Base-by-base conservation (phyloP, 2,797 vertebrate genomes). In the Leptodactylus fallax region DNA sequence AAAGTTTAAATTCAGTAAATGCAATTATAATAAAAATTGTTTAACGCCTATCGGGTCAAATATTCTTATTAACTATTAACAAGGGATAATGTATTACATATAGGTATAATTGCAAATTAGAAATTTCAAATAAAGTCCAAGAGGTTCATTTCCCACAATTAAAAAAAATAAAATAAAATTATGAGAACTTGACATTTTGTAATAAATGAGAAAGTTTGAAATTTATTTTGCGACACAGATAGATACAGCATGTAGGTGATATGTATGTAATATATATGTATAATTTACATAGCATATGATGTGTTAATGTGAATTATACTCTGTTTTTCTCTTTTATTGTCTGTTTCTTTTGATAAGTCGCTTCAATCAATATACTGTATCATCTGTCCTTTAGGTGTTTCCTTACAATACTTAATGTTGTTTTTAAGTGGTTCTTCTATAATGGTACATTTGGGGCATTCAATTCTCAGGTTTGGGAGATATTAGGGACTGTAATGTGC, bases 391-490 rank as follows among this genome's bases (percentile, higher is more conserved):
- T 45, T 53, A 55, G 7, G 45, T 58, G 19, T 67, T 47, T 89
- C 14, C 21, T 87, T 85, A 67, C 5, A 9, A 78, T 88, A 23
- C 90, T 91, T 88, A 88, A 67, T 69, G 17, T 92, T 93, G 80
- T 90, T 93, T 91, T 91, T 84, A 74, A 79, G 87, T 92, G 63
- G 78, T 71, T 84, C 69, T 90, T 55, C 87, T 58, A 85, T 90
- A 90, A 79, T 88, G 71, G 79, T 86, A 60, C 81, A 58, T 92
- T 91, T 49, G 58, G 81, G 49, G 21, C 74, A 86, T 80, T 91
- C 81, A 79, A 78, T 84, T 69, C 85, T 85, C 92, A 86, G 79
- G 72, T 90, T 87, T 90, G 87, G 72, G 77, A 92, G 79, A 82
- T 80, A 88, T 21, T 91, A 83, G 88, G 71, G 90, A 90, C 53